Evolutionary conservation across 2,797 vertebrate genomes (phyloP), one percentile per base, ranked within the genome.

Genomic region (Toxotes lorentzi): DNA sequence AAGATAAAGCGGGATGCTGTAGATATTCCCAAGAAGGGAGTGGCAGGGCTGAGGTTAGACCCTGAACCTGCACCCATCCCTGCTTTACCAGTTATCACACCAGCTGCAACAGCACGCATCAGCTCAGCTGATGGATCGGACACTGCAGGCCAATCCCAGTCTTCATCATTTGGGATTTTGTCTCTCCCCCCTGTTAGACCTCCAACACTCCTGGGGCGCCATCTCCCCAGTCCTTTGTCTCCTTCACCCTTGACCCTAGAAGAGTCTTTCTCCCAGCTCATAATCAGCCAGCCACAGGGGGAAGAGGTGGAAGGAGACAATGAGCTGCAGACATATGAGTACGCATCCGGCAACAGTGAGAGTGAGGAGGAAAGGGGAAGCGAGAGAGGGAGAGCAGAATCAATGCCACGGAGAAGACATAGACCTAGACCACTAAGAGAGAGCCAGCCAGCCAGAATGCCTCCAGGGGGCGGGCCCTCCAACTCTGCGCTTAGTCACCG

Each of bases 21-120:
- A 6, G 96, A 97, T 89, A 97, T 99, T 90, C 98, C 98, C 87
- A 99, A 99, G 93, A 99, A 99, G 84, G 97, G 98, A 43, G 98
- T 99, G 54, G 98, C 98, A 0, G 98, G 98, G 82, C 94, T 99
- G 74, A 95, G 98, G 89, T 90, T 99, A 53, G 95, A 95, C 19
- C 86, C 93, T 21, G 94, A 95, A 64, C 69, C 90, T 4, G 68
- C 40, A 19, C 21, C 84, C 1, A 19, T 43, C 17, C 40, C 82
- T 23, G 50, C 73, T 9, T 56, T 60, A 66, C 73, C 86, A 0
- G 41, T 41, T 30, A 63, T 72, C 8, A 13, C 80, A 2, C n/a
- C 78, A 12, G 64, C 73, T 57, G 64, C 70, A 30, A 67, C 35
- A 17, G 93, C 92, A 35, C 93, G 97, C 30, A 93, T 97, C 76